Base-by-base conservation (phyloP, 2,113 vertebrate species). In the Xiphorhynchus elegans region DNA sequence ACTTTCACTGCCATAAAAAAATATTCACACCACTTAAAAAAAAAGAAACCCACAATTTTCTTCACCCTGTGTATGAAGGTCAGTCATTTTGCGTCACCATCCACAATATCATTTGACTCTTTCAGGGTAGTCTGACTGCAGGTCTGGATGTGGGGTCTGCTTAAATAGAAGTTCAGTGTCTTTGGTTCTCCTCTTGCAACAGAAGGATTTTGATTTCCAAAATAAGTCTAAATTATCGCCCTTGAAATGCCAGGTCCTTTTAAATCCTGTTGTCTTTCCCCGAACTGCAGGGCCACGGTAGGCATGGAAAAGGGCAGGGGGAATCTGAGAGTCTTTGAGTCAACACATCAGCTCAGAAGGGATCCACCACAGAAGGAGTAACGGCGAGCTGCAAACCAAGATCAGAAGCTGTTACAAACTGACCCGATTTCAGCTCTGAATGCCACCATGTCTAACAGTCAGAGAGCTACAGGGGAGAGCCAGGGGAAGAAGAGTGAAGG, bases 361-460 rank as follows among this genome's bases (percentile, higher is more conserved):
- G 98, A 97, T 96, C 98, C 97, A 92, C 98, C 98, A 97, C 98
- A 99, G 98, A 99, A 98, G 84, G 98, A 98, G 93, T 98, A 99
- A 96, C 98, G 98, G 60, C 98, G 98, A 99, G 99, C 99, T 99
- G 99, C 96, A 98, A 99, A 99, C 98, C 97, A 99, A 99, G 98
- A 99, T 97, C 98, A 99, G 97, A 99, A 98, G 98, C 98, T 79
- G 98, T 99, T 99, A 99, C 98, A 98, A 98, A 98, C 97, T 97
- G 97, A 97, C 97, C 97, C 85, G 82, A 97, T 96, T 96, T 98
- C 97, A 96, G 97, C 97, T 97, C 95, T 95, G 96, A 95, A 94
- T 58, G 95, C 90, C 97, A 98, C 84, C 98, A 96, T 93, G 94
- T 92, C 81, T 96, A 96, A 98, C 70, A 93, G 94, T 97, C 95